Base-by-base conservation (phyloP, 2,113 vertebrate genomes). In the Tretioscincus oriximinensis region DNA sequence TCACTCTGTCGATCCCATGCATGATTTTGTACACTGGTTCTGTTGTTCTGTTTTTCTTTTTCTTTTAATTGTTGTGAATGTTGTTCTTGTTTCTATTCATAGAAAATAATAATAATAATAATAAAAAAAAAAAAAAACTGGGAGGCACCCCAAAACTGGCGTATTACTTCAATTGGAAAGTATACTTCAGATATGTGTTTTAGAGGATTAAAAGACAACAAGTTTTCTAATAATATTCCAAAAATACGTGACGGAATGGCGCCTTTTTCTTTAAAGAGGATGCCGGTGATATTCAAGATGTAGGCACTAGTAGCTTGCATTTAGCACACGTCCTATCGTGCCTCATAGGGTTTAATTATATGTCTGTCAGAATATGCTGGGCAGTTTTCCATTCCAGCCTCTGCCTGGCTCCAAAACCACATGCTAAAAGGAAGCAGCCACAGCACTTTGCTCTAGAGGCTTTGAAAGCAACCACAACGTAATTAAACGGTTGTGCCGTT, bases 381-480 rank as follows among this genome's bases (percentile, higher is more conserved):
- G 85, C 78, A 88, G 84, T 84, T 91, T 92, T 91, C 87, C 84
- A 91, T 90, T 92, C 84, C 85, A 80, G 87, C 64, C 76, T 89
- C 78, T 91, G 67, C 71, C 68, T 83, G 84, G 47, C 66, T 93
- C 87, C 88, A 61, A 93, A 93, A 93, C 90, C 93, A 85, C 92
- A 91, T 5, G 85, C 69, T 88, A 89, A 88, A 92, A 88, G 76
- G 87, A 92, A 92, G 69, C 76, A 88, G 90, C 93, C 92, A 76
- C 88, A 90, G 73, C 81, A 69, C 63, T 93, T 87, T 84, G 10
- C 73, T 86, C 91, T 91, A 79, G 88, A 85, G 58, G 66, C 76
- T 90, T 92, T 90, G 77, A 91, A 88, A 82, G 61, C 84, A 78
- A 93, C 89, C 93, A 81, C 93, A 93, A 18, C 84, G 85, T 78